Percentiles rank a stretch among this genome's conserved stretches.
Conservation (phyloP, 1,140 invertebrate species). For the Amphibalanus amphitrite region DNA sequence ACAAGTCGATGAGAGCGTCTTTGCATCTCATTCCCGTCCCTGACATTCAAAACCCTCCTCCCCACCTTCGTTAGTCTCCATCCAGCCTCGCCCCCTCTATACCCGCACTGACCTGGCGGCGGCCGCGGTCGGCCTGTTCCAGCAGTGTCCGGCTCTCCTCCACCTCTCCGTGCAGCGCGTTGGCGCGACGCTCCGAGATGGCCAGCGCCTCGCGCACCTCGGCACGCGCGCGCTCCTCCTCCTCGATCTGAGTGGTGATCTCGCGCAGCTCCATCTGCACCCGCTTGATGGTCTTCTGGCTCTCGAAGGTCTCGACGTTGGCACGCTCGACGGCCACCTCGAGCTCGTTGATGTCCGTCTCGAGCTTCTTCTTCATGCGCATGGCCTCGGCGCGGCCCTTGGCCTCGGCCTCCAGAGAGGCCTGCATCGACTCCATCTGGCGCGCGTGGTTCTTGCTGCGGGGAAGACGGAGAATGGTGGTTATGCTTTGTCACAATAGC, state of each 20-base stretch:
- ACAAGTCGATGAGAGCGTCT: too few relatives aligned
- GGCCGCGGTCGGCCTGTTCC: slow-evolving; percentile 37
- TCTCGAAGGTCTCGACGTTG: slow-evolving; percentile 31
- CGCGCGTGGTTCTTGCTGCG: slow-evolving; percentile 93
- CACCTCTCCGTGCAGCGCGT: slow-evolving; percentile 31
- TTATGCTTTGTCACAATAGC: too few relatives aligned
- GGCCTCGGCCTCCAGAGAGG: slow-evolving; percentile 36
- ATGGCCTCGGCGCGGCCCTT: slow-evolving; percentile 35
- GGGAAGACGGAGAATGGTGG: too few relatives aligned
- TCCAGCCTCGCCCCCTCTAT: too few relatives aligned
- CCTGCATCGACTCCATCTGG: slow-evolving; percentile 36
- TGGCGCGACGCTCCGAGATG: slow-evolving; percentile 33
- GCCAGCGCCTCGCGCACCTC: slow-evolving; percentile 44
- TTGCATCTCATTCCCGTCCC: too few relatives aligned
- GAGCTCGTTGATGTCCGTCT: slow-evolving; percentile 38
- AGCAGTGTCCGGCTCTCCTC: slow-evolving; percentile 35
- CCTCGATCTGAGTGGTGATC: slow-evolving; percentile 30
- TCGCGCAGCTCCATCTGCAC: slow-evolving; percentile 38
- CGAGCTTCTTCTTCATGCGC: slow-evolving; percentile 38
- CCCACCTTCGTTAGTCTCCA: too few relatives aligned
- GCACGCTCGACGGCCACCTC: slow-evolving; percentile 34
- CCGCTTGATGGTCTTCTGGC: slow-evolving; percentile 30
- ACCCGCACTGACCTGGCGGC: slow-evolving; percentile 22
- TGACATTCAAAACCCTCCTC: too few relatives aligned
- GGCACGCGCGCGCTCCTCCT: slow-evolving; percentile 37